Conservation (phyloP, 2,797 vertebrate genomes). For the Crossoptilon crossoptilon region DNA sequence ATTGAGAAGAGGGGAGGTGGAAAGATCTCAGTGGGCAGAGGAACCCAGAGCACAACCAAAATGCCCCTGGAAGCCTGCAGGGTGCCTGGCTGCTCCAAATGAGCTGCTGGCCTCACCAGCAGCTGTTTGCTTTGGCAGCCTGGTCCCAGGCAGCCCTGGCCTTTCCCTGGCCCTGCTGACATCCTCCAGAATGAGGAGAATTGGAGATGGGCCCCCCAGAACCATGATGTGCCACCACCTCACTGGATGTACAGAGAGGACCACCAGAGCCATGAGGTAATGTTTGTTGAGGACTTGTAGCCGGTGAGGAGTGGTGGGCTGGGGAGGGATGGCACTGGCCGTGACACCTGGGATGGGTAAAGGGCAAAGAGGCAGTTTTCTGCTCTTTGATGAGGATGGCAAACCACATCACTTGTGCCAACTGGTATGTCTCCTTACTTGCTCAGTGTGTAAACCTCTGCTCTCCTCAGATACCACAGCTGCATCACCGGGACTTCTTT, state of each 20-base stretch:
- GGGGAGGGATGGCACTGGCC: neutral
- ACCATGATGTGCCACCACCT: fast-evolving
- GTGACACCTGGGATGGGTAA: fast-evolving
- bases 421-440: fast-evolving
- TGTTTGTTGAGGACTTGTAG: neutral
- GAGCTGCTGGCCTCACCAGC: fast-evolving
- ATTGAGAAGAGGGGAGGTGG: neutral
- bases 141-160: neutral
- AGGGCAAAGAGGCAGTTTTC: fast-evolving
- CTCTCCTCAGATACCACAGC: fast-evolving
- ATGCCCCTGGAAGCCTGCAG: neutral
- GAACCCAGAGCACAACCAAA: neutral
- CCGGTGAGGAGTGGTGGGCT: neutral
- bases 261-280: fast-evolving
- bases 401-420: neutral
- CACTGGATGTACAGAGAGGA: neutral
- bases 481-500: fast-evolving
- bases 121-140: fast-evolving
- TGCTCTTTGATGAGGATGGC: neutral
- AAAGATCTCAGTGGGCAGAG: neutral
- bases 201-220: neutral
- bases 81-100: fast-evolving
- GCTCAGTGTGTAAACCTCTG: fast-evolving
- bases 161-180: neutral
- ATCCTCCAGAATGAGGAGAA: neutral